A percentile compares a stretch with the other conserved stretches of the same genome.
Conservation (phyloP, 2,888 invertebrate species). For the Ophraella communa region DNA sequence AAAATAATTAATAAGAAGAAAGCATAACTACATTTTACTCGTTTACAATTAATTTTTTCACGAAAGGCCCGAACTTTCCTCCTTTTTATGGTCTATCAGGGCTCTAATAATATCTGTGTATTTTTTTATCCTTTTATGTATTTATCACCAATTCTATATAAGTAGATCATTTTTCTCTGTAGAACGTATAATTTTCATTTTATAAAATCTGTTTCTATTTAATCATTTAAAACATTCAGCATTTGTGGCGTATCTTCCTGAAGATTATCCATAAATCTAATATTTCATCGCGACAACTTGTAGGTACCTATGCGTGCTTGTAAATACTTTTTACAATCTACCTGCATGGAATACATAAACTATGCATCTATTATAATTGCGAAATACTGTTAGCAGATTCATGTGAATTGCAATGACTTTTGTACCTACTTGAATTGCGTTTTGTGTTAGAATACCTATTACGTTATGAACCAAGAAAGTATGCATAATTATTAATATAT, state of each 20-base stretch:
- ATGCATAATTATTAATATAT: background rate
- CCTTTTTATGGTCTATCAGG: too few species aligned
- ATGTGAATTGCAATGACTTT: slow-evolving; percentile 11
- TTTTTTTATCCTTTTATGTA: too few species aligned
- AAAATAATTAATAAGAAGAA: too few species aligned
- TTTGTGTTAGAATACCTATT: too few species aligned
- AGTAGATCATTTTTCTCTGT: background rate
- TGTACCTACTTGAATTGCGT: background rate
- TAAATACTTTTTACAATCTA: slow-evolving; percentile 6
- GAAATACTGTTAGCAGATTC: slow-evolving; percentile 11
- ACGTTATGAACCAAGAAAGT: background rate
- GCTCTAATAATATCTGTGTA: too few species aligned
- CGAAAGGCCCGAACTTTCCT: too few species aligned
- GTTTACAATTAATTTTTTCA: too few species aligned
- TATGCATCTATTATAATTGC: slow-evolving; percentile 9
- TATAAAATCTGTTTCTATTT: background rate
- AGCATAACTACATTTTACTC: too few species aligned
- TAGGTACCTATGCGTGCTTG: background rate
- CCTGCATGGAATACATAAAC: slow-evolving; percentile 10
- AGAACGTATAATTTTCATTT: background rate
- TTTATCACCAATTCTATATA: background rate
- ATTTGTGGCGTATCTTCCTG: background rate
- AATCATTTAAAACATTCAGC: background rate
- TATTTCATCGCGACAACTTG: background rate
- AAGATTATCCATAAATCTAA: too few species aligned